phyloP scores from a whole-genome alignment of 2,797 vertebrate species.

The Hyperoplus immaculatus region DNA sequence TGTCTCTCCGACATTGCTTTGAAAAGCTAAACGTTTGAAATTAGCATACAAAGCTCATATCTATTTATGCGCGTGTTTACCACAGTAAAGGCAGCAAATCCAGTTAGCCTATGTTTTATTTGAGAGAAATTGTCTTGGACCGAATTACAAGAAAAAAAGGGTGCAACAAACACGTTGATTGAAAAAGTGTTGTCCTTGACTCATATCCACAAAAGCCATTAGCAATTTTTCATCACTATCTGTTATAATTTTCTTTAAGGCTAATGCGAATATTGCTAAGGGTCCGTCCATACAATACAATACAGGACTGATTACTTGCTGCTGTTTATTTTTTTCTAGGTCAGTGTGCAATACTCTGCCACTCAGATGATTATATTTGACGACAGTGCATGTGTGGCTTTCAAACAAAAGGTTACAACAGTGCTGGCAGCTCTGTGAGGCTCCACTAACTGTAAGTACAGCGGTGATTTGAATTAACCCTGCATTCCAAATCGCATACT shows the following conservation, averaged over 20 bases:
- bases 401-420: not conserved
- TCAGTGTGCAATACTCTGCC: not conserved
- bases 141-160: not conserved
- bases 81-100: not conserved
- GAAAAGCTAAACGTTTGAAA: slow-evolving; percentile 53
- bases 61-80: slow-evolving; percentile 41
- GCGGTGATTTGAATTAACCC: too few species aligned
- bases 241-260: not conserved
- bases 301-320: not conserved
- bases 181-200: not conserved
- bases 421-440: not conserved
- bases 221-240: not conserved
- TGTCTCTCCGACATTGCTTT: slow-evolving; percentile 35
- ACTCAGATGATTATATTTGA: not conserved
- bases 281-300: not conserved
- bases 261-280: not conserved
- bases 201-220: not conserved
- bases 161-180: too few species aligned
- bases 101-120: not conserved
- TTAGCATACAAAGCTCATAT: slow-evolving; percentile 17
- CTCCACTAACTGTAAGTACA: not conserved
- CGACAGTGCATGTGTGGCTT: not conserved
- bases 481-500: too few species aligned
- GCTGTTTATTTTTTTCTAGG: not conserved
- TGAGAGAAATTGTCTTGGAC: not conserved